Evolutionary conservation across 1,140 invertebrate genomes (phyloP).

Genomic region (Mactra quadrangularis): DNA sequence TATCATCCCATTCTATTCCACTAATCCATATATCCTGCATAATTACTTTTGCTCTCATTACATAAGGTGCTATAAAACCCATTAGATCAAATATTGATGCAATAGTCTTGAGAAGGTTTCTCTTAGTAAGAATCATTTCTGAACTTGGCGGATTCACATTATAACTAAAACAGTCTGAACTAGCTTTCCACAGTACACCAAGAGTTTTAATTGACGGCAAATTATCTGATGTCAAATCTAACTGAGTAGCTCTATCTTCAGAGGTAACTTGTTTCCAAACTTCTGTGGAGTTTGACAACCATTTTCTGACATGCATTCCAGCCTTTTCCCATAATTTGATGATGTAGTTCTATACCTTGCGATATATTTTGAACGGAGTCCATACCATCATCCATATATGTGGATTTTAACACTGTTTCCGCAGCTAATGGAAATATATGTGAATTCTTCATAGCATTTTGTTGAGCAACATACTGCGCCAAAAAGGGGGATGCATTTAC

Average conservation of each 20-base stretch:
- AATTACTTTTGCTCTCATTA: constrained; percentile 30
- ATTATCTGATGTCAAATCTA: constrained; percentile 8
- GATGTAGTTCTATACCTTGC: constrained; percentile 21
- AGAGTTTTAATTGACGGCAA: constrained; percentile 49
- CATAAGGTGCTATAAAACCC: constrained; percentile 22
- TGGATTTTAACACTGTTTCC: constrained; percentile 29
- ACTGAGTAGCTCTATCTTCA: constrained; percentile 21
- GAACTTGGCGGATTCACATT: neutral
- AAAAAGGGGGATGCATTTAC: constrained; percentile 57
- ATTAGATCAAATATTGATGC: constrained; percentile 36
- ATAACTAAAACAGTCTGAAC: constrained; percentile 46
- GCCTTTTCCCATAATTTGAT: constrained; percentile 21
- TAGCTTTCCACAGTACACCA: constrained; percentile 44
- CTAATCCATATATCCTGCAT: constrained; percentile 38
- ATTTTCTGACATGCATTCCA: constrained; percentile 24
- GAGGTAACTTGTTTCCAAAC: constrained; percentile 8
- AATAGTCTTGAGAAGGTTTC: constrained; percentile 41
- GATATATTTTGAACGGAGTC: constrained; percentile 2
- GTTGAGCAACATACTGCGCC: constrained; percentile 51
- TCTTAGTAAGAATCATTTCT: constrained; percentile 18
- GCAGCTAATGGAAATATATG: constrained; percentile 26
- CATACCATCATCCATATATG: constrained; percentile 40
- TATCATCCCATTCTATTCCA: constrained; percentile 39
- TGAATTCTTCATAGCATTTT: no score
- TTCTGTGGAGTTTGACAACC: constrained; percentile 32